Base-by-base conservation (phyloP, 1,140 invertebrate species). In the Achroia grisella region DNA sequence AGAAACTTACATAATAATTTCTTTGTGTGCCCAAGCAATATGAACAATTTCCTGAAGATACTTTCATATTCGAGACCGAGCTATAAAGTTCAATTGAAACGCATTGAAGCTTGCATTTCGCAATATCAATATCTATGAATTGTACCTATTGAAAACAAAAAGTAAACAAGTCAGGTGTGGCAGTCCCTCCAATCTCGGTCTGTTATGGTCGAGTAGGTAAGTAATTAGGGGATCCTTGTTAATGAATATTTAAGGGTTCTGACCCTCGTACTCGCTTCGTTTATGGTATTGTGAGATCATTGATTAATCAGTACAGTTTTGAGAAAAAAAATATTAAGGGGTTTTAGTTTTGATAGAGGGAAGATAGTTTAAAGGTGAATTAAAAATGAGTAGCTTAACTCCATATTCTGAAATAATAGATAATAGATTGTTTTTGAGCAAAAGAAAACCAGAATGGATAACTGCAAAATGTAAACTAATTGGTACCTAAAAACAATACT, bases 191-290 rank as follows among this genome's bases (percentile, higher is more conserved):
- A 67, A 73, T 76, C 64, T 66, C 51, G 49, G 63, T 13, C 56
- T 41, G 17, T 39, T 40, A 65, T 48, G 79, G 63, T 68, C 67
- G 72, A 77, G 58, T 62, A 23, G 68, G 55, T 66, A 48, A 52
- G 62, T 77, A 77, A 78, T 79, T 80, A 80, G 71, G n/a, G 76
- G 73, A 61, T 70, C 54, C 58, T 49, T 27, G 39, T 45, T 80
- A 83, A 84, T 81, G 70, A 79, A 77, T 77, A 84, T 84, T 81
- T 74, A 63, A 72, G 68, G 77, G 73, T 57, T 50, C 55, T 61
- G 58, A 64, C 73, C 71, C 72, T 64, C 62, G 62, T 58, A 52
- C 10, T 5, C 10, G 10, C 39, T 13, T 29, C 54, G 56, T 60
- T 64, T 68, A 69, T 56, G 44, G 48, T 48, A 69, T 74, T 74